Conservation (phyloP, 2,113 vertebrate genomes). For the Barnardius zonarius region DNA sequence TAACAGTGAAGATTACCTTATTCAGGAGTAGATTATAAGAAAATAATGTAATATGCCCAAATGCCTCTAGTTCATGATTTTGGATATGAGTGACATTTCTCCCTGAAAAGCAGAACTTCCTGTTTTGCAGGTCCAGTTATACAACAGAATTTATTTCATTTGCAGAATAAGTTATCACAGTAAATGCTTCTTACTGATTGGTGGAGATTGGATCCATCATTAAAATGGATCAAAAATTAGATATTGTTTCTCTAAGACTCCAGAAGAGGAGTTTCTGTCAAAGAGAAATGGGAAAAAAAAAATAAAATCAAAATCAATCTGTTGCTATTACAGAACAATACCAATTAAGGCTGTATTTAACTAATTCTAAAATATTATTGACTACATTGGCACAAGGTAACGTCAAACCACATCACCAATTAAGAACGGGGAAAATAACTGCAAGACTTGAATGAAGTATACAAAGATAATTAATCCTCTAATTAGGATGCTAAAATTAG, state of each 20-base stretch:
- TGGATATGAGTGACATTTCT: not conserved
- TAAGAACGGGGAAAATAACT: not conserved
- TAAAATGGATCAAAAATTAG: not conserved
- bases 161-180: not conserved
- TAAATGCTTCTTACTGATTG: not conserved
- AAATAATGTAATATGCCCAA: not conserved
- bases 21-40: not conserved
- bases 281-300: not conserved
- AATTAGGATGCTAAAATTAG: slow-evolving; percentile 24
- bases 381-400: not conserved
- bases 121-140: not conserved
- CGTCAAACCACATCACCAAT: not conserved
- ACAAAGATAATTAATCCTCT: slow-evolving; percentile 12
- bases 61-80: not conserved
- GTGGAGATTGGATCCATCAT: not conserved
- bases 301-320: not conserved
- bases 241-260: not conserved
- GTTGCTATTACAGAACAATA: not conserved
- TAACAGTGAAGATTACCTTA: not conserved
- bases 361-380: slow-evolving; percentile 11
- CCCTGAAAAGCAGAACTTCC: not conserved
- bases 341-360: not conserved
- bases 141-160: not conserved
- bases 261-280: not conserved
- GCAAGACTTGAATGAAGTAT: not conserved